Percentiles rank a stretch among this genome's conserved stretches.
These are phyloP conservation scores for Adoxophyes honmai DNA, from an alignment of 1,140 invertebrate species.

Conservation along the genomic window DNA sequence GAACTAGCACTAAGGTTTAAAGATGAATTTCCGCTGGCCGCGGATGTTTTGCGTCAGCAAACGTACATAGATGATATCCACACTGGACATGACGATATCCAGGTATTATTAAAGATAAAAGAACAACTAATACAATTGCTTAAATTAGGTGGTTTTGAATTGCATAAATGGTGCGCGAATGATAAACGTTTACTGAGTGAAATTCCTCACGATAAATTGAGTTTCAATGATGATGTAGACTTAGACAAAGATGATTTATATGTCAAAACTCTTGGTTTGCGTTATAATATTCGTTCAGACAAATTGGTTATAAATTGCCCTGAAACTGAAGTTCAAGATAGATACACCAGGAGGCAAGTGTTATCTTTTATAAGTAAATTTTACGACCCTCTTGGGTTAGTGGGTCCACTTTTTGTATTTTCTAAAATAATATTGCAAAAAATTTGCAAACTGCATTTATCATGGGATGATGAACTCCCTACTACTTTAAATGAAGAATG, in stretches of 20 bases:
- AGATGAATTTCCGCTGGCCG: no score
- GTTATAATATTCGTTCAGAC: no score
- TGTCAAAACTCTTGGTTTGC: no score
- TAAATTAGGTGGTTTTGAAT: conserved; percentile 20
- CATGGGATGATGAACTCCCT: not conserved
- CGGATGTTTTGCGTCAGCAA: not conserved
- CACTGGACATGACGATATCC: not conserved
- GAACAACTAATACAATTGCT: not conserved
- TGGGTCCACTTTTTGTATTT: conserved; percentile 11
- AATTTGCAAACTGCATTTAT: not conserved
- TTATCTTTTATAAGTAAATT: conserved; percentile 27
- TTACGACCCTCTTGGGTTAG: conserved; percentile 32
- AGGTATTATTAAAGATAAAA: not conserved
- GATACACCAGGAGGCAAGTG: conserved; percentile 24
- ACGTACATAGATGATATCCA: conserved; percentile 8
- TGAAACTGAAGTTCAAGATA: not conserved
- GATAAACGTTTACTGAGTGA: not conserved
- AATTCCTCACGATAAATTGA: not conserved
- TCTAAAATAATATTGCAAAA: not conserved
- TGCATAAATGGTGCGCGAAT: conserved; percentile 30
- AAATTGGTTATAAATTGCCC: not conserved
- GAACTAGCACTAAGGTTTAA: no score
- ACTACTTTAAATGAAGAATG: not conserved
- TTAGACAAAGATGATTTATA: not conserved
- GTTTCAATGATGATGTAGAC: not conserved